phyloP scores from a whole-genome alignment of 1,140 invertebrate species.

The Drosophila paulistorum region DNA sequence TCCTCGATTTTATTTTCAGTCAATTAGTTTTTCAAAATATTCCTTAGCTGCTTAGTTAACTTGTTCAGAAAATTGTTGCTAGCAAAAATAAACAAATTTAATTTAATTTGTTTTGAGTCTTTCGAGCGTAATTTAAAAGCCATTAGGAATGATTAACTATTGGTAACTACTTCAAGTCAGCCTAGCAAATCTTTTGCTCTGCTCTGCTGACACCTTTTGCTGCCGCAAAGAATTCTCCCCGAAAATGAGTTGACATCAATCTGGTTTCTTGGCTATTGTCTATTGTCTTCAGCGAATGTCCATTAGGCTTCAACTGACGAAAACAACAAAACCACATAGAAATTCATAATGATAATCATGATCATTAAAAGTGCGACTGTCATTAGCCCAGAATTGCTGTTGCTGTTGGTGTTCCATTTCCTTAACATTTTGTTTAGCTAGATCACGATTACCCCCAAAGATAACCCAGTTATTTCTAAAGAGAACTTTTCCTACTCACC shows the following conservation, averaged over 20 bases:
- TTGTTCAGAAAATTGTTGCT: too few relatives aligned
- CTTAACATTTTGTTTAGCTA: slow-evolving; percentile 43
- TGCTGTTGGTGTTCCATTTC: slow-evolving; percentile 54
- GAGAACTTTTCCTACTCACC: slow-evolving; percentile 41
- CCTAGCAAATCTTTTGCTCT: neutral
- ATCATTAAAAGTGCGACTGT: slow-evolving; percentile 73
- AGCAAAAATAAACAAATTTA: neutral
- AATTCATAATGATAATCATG: slow-evolving; percentile 73
- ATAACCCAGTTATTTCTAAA: slow-evolving; percentile 58
- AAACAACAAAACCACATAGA: slow-evolving; percentile 47
- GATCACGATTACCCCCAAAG: slow-evolving; percentile 65
- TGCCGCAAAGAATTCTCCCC: slow-evolving; percentile 36
- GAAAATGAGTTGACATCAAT: slow-evolving; percentile 58
- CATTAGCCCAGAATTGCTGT: slow-evolving; percentile 67
- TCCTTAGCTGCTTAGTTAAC: too few relatives aligned
- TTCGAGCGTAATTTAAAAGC: neutral
- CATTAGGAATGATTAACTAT: slow-evolving; percentile 4
- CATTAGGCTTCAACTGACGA: slow-evolving; percentile 11
- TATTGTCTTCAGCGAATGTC: slow-evolving; percentile 8
- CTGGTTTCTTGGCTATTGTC: slow-evolving; percentile 22
- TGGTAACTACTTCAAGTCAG: neutral
- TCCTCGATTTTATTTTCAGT: too few relatives aligned
- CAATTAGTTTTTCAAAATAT: too few relatives aligned
- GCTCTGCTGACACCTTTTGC: neutral
- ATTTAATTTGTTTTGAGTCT: neutral